These are phyloP conservation scores for Miltochrista miniata DNA, from an alignment of 2,888 invertebrate genomes.

Conservation along the genomic window DNA sequence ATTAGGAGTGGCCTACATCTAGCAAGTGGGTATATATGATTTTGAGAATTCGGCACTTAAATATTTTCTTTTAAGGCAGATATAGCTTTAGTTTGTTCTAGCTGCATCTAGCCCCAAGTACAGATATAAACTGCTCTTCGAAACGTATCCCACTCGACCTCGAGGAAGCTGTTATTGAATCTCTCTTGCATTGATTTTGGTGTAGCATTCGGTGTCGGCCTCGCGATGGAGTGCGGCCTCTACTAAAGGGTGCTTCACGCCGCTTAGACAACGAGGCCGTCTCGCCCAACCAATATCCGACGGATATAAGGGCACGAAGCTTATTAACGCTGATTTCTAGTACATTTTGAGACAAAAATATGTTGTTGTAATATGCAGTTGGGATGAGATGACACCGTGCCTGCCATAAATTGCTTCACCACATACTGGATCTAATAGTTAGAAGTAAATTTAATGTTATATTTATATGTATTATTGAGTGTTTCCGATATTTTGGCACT, in stretches of 20 bases:
- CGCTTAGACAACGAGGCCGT: conserved; percentile 51
- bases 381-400: background rate
- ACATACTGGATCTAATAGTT: no score
- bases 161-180: conserved; percentile 27
- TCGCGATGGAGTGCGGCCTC: conserved; percentile 54
- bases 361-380: background rate
- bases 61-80: no score
- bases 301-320: conserved; percentile 41
- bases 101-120: no score
- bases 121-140: background rate
- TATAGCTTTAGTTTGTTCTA: no score
- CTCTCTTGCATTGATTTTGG: conserved; percentile 37
- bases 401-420: no score
- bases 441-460: no score
- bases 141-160: conserved; percentile 13
- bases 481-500: no score
- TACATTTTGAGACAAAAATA: background rate
- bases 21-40: no score
- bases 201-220: conserved; percentile 49
- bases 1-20: no score
- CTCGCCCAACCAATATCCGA: conserved; percentile 56
- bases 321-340: conserved; percentile 21
- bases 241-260: conserved; percentile 55
- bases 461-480: no score
- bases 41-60: no score